These are phyloP conservation scores for Triplophysa tibetana DNA, from an alignment of 2,113 vertebrate genomes.

Conservation along the genomic window DNA sequence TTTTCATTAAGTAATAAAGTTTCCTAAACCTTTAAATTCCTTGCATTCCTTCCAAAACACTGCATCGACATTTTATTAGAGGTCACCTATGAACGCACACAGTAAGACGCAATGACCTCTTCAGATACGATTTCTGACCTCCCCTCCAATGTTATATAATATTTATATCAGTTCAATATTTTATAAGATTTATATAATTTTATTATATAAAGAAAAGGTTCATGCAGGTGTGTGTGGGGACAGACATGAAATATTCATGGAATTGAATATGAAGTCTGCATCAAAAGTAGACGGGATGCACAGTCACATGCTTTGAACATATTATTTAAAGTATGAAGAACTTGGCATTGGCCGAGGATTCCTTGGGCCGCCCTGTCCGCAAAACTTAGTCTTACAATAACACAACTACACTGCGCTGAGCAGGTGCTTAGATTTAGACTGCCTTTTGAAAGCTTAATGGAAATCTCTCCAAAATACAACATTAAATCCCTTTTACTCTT, in stretches of 20 bases:
- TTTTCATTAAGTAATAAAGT: too few species aligned
- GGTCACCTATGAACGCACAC: too few species aligned
- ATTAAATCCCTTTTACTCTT: slow-evolving; percentile 41
- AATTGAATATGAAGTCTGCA: slow-evolving; percentile 24
- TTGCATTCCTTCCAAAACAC: too few species aligned
- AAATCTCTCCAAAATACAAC: slow-evolving; percentile 19
- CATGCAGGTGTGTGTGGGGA: slow-evolving; percentile 21
- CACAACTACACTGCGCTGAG: not conserved
- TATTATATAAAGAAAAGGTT: slow-evolving; percentile 14
- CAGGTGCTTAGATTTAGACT: not conserved
- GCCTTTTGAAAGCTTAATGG: not conserved
- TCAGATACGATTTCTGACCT: too few species aligned
- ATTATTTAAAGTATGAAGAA: not conserved
- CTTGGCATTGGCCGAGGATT: too few species aligned
- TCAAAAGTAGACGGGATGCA: not conserved
- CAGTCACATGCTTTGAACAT: slow-evolving; percentile 2
- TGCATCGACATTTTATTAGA: too few species aligned
- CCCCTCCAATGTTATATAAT: not conserved
- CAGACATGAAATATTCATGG: slow-evolving; percentile 45
- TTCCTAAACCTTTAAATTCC: too few species aligned
- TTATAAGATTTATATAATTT: not conserved
- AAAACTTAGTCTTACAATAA: not conserved
- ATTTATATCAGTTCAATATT: not conserved
- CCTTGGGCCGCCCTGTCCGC: too few species aligned
- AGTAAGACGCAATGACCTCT: too few species aligned